These are phyloP conservation scores for Drosophila putrida DNA, from an alignment of 2,888 invertebrate genomes.

Conservation along the genomic window DNA sequence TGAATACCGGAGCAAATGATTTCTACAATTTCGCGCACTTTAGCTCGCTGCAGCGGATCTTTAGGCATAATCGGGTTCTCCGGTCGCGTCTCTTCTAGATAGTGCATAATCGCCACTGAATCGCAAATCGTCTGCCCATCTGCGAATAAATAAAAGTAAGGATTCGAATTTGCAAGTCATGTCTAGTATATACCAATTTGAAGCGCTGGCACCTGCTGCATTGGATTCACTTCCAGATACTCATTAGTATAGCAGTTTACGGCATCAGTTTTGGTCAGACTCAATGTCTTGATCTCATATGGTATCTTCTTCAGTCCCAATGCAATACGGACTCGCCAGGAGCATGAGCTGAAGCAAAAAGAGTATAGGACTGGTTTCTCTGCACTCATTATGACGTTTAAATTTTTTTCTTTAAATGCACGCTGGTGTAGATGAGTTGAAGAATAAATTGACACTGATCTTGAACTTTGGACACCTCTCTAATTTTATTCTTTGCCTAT, in stretches of 20 bases:
- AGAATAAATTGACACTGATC: background rate
- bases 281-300: slow-evolving; percentile 95
- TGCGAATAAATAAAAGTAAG: slow-evolving; percentile 72
- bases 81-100: slow-evolving; percentile 96
- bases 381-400: background rate
- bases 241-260: slow-evolving; percentile 94
- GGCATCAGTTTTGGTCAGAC: slow-evolving; percentile 92
- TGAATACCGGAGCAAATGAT: slow-evolving; percentile 97
- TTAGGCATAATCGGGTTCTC: slow-evolving; percentile 94
- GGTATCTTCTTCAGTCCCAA: slow-evolving; percentile 92
- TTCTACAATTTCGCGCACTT: slow-evolving; percentile 96
- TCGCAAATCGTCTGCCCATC: slow-evolving; percentile 90
- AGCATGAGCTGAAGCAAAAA: slow-evolving; percentile 7
- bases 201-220: slow-evolving; percentile 97
- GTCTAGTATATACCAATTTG: slow-evolving; percentile 88
- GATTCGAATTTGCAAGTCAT: accelerated
- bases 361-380: slow-evolving; percentile 1
- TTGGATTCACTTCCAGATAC: slow-evolving; percentile 94
- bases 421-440: background rate
- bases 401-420: slow-evolving; percentile 3
- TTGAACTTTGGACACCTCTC: slow-evolving; percentile 7
- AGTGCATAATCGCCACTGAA: slow-evolving; percentile 96
- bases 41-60: slow-evolving; percentile 94
- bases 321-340: slow-evolving; percentile 12
- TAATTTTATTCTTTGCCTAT: background rate